Evolutionary conservation across 2,797 vertebrate genomes (phyloP), one percentile per base, ranked within the genome.

Genomic region (Potorous gilbertii): DNA sequence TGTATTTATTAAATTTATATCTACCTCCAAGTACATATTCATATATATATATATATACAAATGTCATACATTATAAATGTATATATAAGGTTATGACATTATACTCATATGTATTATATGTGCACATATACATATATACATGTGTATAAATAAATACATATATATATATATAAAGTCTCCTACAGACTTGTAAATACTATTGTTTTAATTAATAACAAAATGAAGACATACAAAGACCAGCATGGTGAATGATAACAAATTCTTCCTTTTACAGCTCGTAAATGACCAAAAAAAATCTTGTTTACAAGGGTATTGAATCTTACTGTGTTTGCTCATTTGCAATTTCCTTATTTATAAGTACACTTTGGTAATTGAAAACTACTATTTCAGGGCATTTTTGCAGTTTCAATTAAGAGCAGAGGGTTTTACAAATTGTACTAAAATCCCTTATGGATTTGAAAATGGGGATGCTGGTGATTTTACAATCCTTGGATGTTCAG

Each of bases 321-420:
- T 46, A 56, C 34, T 2, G 11, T 2, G 21, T n/a, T 97, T 46
- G 92, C 55, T 89, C 54, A 56, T 14, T 90, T 57, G 10, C 1
- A 92, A 56, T 95, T 96, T 92, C 89, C 2, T 57, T 93, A 93
- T 54, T 81, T 50, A 24, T 66, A 59, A 90, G 29, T 92, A 31
- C 0, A 90, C 28, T 93, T 90, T 66, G 31, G 0, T 62, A 87
- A 52, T 89, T 90, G 54, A 91, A 92, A 92, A 57, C 31, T 93
- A 16, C 0, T 27, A 90, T 56, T 56, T 95, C 3, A 56, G 12
- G 91, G 87, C 0, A 57, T 92, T 92, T 89, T 94, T 31, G 27
- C 4, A 16, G 28, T 24, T 94, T 93, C 9, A 54, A 0, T 91
- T 95, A 93, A 8, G 8, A 55, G 5, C 27, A n/a, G 50, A 0